phyloP scores from a whole-genome alignment of 1,140 invertebrate genomes.

The Drosophila watanabei region DNA sequence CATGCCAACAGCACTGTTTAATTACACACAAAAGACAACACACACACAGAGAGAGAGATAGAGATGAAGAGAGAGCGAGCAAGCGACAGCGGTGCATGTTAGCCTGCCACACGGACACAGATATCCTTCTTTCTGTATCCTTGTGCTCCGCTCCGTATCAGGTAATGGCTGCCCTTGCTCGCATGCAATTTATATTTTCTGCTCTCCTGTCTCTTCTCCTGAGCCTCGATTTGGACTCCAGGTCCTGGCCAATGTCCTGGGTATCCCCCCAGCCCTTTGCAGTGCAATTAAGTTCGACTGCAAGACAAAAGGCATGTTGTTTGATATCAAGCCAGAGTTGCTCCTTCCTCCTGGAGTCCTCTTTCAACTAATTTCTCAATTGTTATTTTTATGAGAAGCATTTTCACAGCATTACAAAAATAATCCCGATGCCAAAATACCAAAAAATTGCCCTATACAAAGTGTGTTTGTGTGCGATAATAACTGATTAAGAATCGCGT shows the following conservation, averaged over 20 bases:
- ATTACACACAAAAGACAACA: constrained; percentile 82
- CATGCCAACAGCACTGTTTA: constrained; percentile 83
- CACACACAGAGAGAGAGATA: constrained; percentile 38
- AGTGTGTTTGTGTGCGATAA: constrained; percentile 39
- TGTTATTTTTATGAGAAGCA: constrained; percentile 66
- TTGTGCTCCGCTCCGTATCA: constrained; percentile 54
- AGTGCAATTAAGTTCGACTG: constrained; percentile 81
- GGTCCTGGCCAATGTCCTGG: constrained; percentile 26
- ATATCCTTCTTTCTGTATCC: constrained; percentile 47
- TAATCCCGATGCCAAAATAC: constrained; percentile 25
- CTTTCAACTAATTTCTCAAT: constrained; percentile 62
- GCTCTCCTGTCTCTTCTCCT: constrained; percentile 45
- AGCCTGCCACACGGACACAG: constrained; percentile 37
- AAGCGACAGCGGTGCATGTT: constrained; percentile 22
- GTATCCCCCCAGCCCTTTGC: background rate
- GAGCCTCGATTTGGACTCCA: constrained; percentile 43
- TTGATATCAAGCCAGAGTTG: constrained; percentile 63
- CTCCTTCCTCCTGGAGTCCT: background rate
- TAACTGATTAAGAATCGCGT: constrained; percentile 70
- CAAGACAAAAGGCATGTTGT: constrained; percentile 81
- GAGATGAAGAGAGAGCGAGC: background rate
- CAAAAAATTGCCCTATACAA: constrained; percentile 41
- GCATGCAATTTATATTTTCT: constrained; percentile 81
- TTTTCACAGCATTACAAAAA: constrained; percentile 71
- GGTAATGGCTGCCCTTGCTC: constrained; percentile 78